Evolutionary conservation across 2,113 vertebrate genomes (phyloP).

Genomic region (zebrafish (Danio rerio)): DNA sequence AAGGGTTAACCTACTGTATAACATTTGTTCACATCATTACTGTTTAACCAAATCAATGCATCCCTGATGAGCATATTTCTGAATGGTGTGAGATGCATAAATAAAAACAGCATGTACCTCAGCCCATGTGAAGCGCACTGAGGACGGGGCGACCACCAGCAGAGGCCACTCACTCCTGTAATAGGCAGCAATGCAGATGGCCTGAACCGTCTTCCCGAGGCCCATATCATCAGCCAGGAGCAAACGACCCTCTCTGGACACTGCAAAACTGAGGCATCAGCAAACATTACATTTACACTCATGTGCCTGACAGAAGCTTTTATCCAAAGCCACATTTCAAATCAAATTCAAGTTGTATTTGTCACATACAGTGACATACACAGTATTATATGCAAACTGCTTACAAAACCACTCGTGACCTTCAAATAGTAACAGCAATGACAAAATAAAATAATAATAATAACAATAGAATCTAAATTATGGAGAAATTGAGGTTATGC

Average conservation of each 20-base stretch:
- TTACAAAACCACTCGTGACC: too few relatives aligned
- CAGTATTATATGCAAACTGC: too few relatives aligned
- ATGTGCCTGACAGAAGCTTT: background rate
- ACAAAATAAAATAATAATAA: too few relatives aligned
- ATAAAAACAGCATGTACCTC: constrained; percentile 77
- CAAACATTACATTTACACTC: background rate
- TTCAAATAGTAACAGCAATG: too few relatives aligned
- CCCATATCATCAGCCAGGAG: constrained; percentile 98
- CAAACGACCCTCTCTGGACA: constrained; percentile 88
- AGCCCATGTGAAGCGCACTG: constrained; percentile 94
- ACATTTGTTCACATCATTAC: too few relatives aligned
- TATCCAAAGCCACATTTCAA: background rate
- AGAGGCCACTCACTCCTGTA: constrained; percentile 94
- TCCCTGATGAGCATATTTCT: too few relatives aligned
- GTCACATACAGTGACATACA: too few relatives aligned
- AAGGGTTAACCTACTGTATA: too few relatives aligned
- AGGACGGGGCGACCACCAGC: constrained; percentile 91
- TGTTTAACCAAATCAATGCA: too few relatives aligned
- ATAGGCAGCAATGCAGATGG: constrained; percentile 94
- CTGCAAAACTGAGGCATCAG: constrained; percentile 88
- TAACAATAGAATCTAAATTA: too few relatives aligned
- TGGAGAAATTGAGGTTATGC: too few relatives aligned
- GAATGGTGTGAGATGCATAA: background rate
- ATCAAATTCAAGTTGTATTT: too few relatives aligned
- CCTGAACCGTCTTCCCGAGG: constrained; percentile 95